A percentile compares a stretch with the other conserved stretches of the same genome.
These are phyloP conservation scores for Saccopteryx leptura DNA, from an alignment of 2,113 vertebrate genomes.

Conservation along the genomic window DNA sequence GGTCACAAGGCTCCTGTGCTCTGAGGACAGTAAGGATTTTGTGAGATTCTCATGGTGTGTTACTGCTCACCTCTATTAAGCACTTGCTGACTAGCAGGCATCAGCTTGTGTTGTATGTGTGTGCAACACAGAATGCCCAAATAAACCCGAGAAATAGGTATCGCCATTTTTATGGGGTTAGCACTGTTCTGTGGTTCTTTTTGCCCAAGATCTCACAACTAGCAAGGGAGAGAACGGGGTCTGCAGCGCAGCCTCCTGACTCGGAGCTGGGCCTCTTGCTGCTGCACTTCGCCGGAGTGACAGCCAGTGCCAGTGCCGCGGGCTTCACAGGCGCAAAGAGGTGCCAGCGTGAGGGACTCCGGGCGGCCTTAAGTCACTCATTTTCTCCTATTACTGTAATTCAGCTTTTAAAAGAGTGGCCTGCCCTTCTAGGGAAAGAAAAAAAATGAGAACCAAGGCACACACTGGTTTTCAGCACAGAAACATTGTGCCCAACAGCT, in stretches of 20 bases:
- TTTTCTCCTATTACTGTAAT: background rate
- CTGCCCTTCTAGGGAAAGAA: background rate
- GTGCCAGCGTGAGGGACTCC: background rate
- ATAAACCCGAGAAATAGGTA: background rate
- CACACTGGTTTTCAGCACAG: background rate
- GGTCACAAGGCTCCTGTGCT: background rate
- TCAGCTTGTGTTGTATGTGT: rapidly evolving
- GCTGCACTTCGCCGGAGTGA: no score
- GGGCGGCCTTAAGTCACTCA: background rate
- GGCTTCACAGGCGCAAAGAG: background rate
- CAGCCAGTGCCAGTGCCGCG: rapidly evolving
- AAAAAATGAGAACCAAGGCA: background rate
- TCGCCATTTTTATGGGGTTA: background rate
- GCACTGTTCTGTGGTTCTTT: background rate
- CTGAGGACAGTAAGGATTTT: background rate
- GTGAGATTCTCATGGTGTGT: background rate
- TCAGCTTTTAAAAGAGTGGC: background rate
- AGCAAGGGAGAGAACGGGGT: background rate
- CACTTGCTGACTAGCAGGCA: background rate
- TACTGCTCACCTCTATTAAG: background rate
- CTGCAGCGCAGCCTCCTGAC: background rate
- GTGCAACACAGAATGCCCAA: background rate
- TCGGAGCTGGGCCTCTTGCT: background rate
- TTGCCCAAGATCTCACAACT: background rate
- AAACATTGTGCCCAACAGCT: background rate